A percentile compares a stretch with the other conserved stretches of the same genome.
These are phyloP conservation scores for Anarhynchus alexandrinus DNA, from an alignment of 2,113 vertebrate genomes.

Conservation along the genomic window DNA sequence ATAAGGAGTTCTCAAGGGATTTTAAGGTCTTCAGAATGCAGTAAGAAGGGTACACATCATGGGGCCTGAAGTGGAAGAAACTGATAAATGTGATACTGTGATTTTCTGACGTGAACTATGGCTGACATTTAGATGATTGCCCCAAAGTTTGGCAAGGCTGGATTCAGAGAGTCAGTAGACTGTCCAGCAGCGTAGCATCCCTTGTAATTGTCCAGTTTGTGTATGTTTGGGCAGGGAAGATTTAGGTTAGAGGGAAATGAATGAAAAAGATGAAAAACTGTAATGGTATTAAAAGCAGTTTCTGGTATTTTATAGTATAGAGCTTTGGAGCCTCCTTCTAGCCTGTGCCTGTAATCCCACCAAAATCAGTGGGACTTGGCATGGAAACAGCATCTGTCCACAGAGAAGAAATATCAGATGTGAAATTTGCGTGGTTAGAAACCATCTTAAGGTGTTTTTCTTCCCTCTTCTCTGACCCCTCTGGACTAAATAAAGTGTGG, in stretches of 20 bases:
- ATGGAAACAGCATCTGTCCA: not conserved
- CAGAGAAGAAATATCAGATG: not conserved
- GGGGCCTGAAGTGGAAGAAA: not conserved
- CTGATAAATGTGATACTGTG: not conserved
- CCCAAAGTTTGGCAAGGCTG: not conserved
- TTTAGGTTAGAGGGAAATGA: not conserved
- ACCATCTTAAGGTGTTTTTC: not conserved
- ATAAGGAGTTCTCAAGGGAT: not conserved
- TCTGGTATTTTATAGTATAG: not conserved
- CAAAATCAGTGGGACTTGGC: not conserved
- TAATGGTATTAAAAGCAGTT: not conserved
- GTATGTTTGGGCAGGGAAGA: not conserved
- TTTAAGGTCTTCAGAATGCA: not conserved
- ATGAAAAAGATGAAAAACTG: not conserved
- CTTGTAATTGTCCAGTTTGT: not conserved
- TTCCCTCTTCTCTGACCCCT: not conserved
- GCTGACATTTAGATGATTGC: not conserved
- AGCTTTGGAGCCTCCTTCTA: not conserved
- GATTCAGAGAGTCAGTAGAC: not conserved
- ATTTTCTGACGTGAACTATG: accelerated
- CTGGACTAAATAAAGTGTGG: not conserved
- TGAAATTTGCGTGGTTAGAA: not conserved
- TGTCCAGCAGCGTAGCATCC: not conserved
- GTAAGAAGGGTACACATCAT: not conserved
- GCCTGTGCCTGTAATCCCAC: not conserved